phyloP scores from a whole-genome alignment of 2,888 invertebrate species.

The Drosophila cognata region DNA sequence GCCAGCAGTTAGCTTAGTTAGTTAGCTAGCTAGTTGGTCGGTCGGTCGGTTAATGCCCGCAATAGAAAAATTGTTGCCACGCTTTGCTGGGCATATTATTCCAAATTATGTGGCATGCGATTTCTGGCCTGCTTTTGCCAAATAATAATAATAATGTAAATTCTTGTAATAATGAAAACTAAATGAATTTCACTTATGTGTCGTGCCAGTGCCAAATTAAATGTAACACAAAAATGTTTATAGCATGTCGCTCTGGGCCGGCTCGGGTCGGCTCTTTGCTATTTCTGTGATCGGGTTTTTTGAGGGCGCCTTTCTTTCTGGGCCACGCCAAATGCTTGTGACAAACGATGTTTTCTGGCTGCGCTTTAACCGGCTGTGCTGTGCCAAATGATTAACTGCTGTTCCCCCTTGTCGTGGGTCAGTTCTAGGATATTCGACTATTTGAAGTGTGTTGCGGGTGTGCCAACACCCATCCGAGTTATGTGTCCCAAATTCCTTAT shows the following conservation, averaged over 20 bases:
- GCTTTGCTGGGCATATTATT: conserved; percentile 46
- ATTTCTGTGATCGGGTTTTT: conserved; percentile 51
- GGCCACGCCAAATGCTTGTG: conserved; percentile 65
- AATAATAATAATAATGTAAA: conserved; percentile 43
- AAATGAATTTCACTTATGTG: conserved; percentile 79
- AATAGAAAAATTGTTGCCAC: conserved; percentile 35
- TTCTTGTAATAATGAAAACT: conserved; percentile 69
- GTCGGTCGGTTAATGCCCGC: conserved; percentile 25
- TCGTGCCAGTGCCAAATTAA: conserved; percentile 76
- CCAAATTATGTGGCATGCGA: conserved; percentile 71
- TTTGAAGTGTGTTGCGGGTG: neutral
- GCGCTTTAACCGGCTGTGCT: conserved; percentile 44
- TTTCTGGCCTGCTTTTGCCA: conserved; percentile 63
- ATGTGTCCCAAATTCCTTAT: conserved; percentile 53
- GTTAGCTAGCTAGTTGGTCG: conserved; percentile 7
- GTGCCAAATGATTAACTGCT: conserved; percentile 63
- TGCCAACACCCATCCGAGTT: conserved; percentile 27
- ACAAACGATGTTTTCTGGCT: conserved; percentile 65
- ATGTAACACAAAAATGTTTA: conserved; percentile 66
- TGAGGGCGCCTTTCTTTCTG: conserved; percentile 61
- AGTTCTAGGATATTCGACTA: conserved; percentile 34
- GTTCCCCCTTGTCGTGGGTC: conserved; percentile 46
- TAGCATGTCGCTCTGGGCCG: conserved; percentile 62
- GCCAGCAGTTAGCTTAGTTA: conserved; percentile 37
- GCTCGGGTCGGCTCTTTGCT: conserved; percentile 35